phyloP scores from a whole-genome alignment of 2,797 vertebrate genomes.

The Hoplostethus mediterraneus region DNA sequence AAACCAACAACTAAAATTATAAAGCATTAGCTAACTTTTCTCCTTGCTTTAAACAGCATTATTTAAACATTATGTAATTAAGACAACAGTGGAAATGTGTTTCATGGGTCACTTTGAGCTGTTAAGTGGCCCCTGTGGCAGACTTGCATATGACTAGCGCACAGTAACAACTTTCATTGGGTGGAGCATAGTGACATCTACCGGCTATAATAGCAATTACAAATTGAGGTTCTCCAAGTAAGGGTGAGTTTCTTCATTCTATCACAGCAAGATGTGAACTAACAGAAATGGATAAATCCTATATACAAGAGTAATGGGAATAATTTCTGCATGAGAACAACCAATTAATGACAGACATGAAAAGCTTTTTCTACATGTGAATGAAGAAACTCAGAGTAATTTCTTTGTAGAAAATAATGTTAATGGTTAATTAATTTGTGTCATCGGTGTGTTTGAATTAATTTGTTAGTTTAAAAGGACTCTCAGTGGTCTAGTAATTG shows the following conservation, averaged over 20 bases:
- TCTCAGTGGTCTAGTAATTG: not conserved
- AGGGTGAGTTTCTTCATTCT: not conserved
- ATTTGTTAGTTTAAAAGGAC: not conserved
- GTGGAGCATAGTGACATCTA: slow-evolving; percentile 57
- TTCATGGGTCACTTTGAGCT: too few species aligned
- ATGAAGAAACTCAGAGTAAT: not conserved
- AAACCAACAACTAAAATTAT: too few species aligned
- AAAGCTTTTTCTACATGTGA: not conserved
- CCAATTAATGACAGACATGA: too few species aligned
- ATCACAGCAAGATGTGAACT: not conserved
- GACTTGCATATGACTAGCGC: not conserved
- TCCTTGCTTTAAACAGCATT: too few species aligned
- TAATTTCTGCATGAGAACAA: not conserved
- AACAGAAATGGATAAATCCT: not conserved
- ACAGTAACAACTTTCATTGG: not conserved
- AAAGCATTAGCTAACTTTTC: too few species aligned
- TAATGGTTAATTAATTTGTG: not conserved
- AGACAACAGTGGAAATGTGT: not conserved
- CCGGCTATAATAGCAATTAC: slow-evolving; percentile 47
- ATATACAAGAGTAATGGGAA: too few species aligned
- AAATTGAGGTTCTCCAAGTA: not conserved
- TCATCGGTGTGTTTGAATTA: not conserved
- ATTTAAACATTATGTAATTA: not conserved
- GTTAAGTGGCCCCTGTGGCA: not conserved
- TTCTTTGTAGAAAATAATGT: not conserved